phyloP scores from a whole-genome alignment of 1,140 invertebrate species.

The Sinonovacula constricta region DNA sequence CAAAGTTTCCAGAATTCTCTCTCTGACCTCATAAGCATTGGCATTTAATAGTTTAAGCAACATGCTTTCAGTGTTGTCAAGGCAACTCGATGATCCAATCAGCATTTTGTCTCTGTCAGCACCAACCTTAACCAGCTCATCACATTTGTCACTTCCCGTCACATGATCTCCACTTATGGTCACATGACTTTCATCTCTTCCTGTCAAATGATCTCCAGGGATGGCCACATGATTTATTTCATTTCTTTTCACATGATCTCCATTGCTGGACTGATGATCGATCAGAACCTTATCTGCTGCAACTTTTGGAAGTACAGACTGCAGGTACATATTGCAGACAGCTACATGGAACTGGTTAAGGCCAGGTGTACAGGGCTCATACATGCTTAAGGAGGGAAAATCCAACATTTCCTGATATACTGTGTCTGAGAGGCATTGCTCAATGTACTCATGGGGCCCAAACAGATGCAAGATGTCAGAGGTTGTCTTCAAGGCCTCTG shows the following conservation, averaged over 20 bases:
- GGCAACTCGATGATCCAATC: too few species aligned
- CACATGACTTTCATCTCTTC: too few species aligned
- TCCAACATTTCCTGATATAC: background rate
- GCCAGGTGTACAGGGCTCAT: constrained; percentile 14
- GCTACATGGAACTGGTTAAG: constrained; percentile 31
- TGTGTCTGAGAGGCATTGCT: background rate
- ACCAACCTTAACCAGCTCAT: too few species aligned
- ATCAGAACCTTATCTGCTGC: too few species aligned
- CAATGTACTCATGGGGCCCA: background rate
- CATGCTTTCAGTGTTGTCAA: background rate
- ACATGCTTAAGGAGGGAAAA: constrained; percentile 1
- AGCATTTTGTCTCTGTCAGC: too few species aligned
- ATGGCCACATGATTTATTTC: too few species aligned
- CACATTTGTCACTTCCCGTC: too few species aligned
- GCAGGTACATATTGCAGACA: constrained; percentile 15
- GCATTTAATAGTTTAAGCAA: constrained; percentile 6
- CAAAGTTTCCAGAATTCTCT: constrained; percentile 1
- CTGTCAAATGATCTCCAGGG: too few species aligned
- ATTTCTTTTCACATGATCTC: too few species aligned
- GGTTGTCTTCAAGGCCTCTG: constrained; percentile 18
- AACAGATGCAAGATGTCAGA: constrained; percentile 3
- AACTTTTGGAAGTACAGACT: too few species aligned
- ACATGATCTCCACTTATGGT: too few species aligned
- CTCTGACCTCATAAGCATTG: constrained; percentile 40
- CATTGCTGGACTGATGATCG: too few species aligned